Conservation (phyloP, 1,140 invertebrate species). For the Wasmannia auropunctata region DNA sequence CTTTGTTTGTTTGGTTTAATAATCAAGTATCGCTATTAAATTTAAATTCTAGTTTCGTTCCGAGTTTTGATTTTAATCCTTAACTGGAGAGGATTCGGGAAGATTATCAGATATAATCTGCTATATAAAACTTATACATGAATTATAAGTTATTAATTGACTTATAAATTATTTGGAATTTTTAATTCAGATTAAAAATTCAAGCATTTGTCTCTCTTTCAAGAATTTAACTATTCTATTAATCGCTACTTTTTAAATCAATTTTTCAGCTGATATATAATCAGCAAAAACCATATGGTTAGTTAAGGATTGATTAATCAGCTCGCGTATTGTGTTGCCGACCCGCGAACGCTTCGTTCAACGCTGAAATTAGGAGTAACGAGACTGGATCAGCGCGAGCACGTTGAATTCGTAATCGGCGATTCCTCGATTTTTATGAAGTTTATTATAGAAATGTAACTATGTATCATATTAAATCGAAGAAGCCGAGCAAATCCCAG, state of each 20-base stretch:
- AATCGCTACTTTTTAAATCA: neutral
- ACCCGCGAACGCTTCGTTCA: neutral
- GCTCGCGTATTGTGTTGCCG: neutral
- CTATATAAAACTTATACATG: neutral
- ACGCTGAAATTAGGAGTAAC: too few relatives aligned
- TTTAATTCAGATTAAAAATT: neutral
- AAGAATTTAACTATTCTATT: neutral
- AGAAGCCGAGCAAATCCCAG: neutral
- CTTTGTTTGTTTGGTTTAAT: neutral
- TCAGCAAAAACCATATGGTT: neutral
- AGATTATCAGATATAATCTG: neutral
- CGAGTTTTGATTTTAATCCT: constrained; percentile 24
- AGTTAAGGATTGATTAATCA: constrained; percentile 16
- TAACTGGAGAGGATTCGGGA: neutral
- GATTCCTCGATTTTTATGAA: too few relatives aligned
- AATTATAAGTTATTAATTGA: too few relatives aligned
- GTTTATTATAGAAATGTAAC: too few relatives aligned
- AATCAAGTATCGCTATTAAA: constrained; percentile 7
- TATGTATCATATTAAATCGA: too few relatives aligned
- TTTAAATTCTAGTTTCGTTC: constrained; percentile 8
- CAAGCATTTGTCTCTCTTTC: neutral
- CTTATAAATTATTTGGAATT: constrained; percentile 16
- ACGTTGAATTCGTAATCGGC: too few relatives aligned
- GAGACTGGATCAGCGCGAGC: too few relatives aligned
- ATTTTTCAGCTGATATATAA: neutral